phyloP scores from a whole-genome alignment of 2,797 vertebrate genomes.

The Sebastes flavidus region DNA sequence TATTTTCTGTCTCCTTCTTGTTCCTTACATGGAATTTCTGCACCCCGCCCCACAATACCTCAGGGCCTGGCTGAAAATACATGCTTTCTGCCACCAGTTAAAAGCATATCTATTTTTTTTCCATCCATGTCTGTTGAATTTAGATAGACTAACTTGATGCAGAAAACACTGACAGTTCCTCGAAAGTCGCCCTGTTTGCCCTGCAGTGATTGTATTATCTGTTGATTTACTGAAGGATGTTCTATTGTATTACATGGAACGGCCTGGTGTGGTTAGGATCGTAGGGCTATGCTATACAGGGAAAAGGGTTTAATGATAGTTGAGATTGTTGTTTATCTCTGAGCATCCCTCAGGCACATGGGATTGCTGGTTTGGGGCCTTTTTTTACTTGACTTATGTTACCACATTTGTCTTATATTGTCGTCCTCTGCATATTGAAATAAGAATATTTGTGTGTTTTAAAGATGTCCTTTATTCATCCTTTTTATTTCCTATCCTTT shows the following conservation, averaged over 20 bases:
- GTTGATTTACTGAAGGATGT: constrained; percentile 54
- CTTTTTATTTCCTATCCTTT: constrained; percentile 25
- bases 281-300: constrained; percentile 31
- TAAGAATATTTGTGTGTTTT: constrained; percentile 25
- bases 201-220: constrained; percentile 60
- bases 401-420: constrained; percentile 64
- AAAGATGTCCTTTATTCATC: constrained; percentile 30
- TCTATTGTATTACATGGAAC: constrained; percentile 38
- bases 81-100: constrained; percentile 41
- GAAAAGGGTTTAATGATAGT: constrained; percentile 35
- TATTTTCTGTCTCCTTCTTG: constrained; percentile 38
- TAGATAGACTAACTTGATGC: constrained; percentile 31
- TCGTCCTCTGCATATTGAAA: constrained; percentile 28
- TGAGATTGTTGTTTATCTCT: constrained; percentile 52
- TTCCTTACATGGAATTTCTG: constrained; percentile 37
- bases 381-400: constrained; percentile 62
- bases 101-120: constrained; percentile 45
- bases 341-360: constrained; percentile 72
- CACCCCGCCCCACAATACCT: constrained; percentile 59
- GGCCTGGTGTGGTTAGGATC: constrained; percentile 32
- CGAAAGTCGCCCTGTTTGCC: constrained; percentile 34
- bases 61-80: constrained; percentile 61
- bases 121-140: constrained; percentile 56
- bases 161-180: constrained; percentile 46
- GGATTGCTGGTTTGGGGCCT: constrained; percentile 73